These are phyloP conservation scores for Tachypleus tridentatus DNA, from an alignment of 1,140 invertebrate species.

Conservation along the genomic window DNA sequence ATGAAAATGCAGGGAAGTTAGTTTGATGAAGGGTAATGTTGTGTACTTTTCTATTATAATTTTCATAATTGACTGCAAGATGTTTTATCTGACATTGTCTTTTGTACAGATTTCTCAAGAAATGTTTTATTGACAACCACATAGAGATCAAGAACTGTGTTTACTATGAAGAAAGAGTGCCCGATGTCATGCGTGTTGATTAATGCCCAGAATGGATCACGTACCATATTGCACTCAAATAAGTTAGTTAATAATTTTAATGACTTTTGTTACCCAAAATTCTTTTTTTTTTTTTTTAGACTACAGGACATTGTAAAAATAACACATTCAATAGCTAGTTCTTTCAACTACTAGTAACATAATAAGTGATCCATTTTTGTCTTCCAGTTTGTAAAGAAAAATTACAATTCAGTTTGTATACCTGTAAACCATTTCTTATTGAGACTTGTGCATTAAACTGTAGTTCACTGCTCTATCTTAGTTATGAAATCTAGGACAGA, in stretches of 20 bases:
- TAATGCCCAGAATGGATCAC: conserved; percentile 38
- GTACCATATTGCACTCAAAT: conserved; percentile 48
- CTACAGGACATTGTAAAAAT: too few species aligned
- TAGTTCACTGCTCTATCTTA: too few species aligned
- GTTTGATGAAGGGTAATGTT: conserved; percentile 1
- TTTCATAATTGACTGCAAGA: background rate
- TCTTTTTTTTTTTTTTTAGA: too few species aligned
- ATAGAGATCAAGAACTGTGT: conserved; percentile 37
- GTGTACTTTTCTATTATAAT: conserved; percentile 8
- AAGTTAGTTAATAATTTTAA: conserved; percentile 28
- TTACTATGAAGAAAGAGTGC: conserved; percentile 25
- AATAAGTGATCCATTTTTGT: too few species aligned
- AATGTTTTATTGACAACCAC: conserved; percentile 41
- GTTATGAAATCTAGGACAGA: too few species aligned
- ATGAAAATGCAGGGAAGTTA: background rate
- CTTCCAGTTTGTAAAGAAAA: too few species aligned
- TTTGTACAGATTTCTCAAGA: conserved; percentile 39
- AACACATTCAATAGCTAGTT: too few species aligned
- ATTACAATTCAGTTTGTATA: too few species aligned
- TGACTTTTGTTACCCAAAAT: too few species aligned
- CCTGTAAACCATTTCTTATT: too few species aligned
- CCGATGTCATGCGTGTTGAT: conserved; percentile 35
- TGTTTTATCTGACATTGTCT: conserved; percentile 6
- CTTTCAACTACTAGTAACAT: too few species aligned
- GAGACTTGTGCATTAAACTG: too few species aligned